Percentiles rank a stretch among this genome's conserved stretches.
phyloP scores from a whole-genome alignment of 2,113 vertebrate genomes.

The Psittacus erithacus region DNA sequence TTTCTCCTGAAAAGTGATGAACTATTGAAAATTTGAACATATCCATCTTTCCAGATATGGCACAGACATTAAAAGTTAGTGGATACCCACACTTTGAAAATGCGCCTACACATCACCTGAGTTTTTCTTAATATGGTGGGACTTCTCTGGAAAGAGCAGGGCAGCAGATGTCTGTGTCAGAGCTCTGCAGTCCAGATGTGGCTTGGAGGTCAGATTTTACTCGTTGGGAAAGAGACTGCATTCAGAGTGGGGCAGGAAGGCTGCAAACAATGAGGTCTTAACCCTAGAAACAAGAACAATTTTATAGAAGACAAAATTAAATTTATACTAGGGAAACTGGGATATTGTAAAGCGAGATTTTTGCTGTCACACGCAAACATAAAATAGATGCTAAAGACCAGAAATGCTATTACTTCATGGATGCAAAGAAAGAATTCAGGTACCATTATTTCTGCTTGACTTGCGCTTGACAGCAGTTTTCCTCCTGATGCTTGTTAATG shows the following conservation, averaged over 20 bases:
- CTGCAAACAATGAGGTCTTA: background rate
- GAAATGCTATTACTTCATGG: background rate
- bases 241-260: background rate
- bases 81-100: background rate
- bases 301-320: background rate
- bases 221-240: background rate
- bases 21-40: background rate
- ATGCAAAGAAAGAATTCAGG: background rate
- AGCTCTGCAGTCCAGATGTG: background rate
- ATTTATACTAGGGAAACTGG: background rate
- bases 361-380: background rate
- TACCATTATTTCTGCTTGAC: conserved; percentile 8
- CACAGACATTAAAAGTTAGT: background rate
- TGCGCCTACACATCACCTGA: background rate
- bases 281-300: background rate
- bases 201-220: background rate
- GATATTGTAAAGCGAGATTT: background rate
- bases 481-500: conserved; percentile 1
- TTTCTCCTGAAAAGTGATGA: background rate
- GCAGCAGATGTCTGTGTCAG: background rate
- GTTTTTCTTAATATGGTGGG: rapidly evolving
- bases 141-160: background rate
- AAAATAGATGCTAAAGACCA: background rate
- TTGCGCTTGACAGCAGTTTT: background rate
- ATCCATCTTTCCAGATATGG: background rate